Evolutionary conservation across 2,797 vertebrate genomes (phyloP).

Genomic region (Danio tinwini): DNA sequence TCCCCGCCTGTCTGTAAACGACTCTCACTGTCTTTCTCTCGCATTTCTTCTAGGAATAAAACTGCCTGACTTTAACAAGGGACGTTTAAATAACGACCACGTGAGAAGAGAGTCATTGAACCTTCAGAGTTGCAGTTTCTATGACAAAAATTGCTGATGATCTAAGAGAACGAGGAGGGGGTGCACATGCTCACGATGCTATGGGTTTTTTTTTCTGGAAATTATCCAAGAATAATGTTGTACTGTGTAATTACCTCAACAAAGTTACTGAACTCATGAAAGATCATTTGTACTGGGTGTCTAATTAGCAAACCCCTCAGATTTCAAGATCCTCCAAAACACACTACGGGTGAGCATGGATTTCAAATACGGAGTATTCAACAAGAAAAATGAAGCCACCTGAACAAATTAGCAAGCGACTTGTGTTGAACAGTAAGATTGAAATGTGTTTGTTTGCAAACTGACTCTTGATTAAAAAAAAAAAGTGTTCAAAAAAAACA

Average conservation of each 20-base stretch:
- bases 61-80: slow-evolving; percentile 60
- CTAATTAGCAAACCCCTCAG: slow-evolving; percentile 85
- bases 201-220: slow-evolving; percentile 74
- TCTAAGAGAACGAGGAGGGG: slow-evolving; percentile 42
- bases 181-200: slow-evolving; percentile 73
- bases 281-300: slow-evolving; percentile 84
- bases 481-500: slow-evolving; percentile 58
- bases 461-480: slow-evolving; percentile 40
- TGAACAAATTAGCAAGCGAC: slow-evolving; percentile 34
- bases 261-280: slow-evolving; percentile 81
- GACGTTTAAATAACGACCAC: slow-evolving; percentile 61
- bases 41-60: slow-evolving; percentile 44
- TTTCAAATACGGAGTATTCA: slow-evolving; percentile 61
- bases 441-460: slow-evolving; percentile 47
- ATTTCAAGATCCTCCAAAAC: slow-evolving; percentile 76
- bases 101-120: slow-evolving; percentile 61
- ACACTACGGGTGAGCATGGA: slow-evolving; percentile 74
- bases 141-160: slow-evolving; percentile 60
- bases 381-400: slow-evolving; percentile 50
- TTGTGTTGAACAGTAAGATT: slow-evolving; percentile 18
- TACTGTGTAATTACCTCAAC: slow-evolving; percentile 82
- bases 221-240: slow-evolving; percentile 83
- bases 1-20: slow-evolving; percentile 8
- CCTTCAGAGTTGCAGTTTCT: slow-evolving; percentile 60
- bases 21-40: slow-evolving; percentile 28